Evolutionary conservation across 2,888 invertebrate species (phyloP).

Genomic region (Drosophila acutilabella): DNA sequence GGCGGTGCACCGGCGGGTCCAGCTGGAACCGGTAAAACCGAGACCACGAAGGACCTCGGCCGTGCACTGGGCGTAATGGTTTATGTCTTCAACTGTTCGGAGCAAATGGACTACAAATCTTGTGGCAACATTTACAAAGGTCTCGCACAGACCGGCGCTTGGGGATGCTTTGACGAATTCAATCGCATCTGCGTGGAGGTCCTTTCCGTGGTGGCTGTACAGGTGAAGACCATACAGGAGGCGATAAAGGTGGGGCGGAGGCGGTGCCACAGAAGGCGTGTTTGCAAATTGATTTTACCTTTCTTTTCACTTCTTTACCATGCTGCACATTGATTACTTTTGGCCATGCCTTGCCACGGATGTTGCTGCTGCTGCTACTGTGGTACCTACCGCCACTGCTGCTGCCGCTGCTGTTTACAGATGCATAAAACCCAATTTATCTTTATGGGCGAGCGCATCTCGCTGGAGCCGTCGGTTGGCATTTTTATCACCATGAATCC

Average conservation of each 20-base stretch:
- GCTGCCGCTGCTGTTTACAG: constrained; percentile 67
- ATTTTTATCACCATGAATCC: constrained; percentile 99
- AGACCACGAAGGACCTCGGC: constrained; percentile 98
- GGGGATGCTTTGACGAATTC: constrained; percentile 99
- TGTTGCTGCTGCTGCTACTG: constrained; percentile 27
- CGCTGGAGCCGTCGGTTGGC: constrained; percentile 92
- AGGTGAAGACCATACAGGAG: constrained; percentile 94
- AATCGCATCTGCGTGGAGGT: constrained; percentile 99
- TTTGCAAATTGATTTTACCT: constrained; percentile 77
- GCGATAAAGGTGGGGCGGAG: constrained; percentile 89
- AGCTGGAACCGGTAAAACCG: constrained; percentile 98
- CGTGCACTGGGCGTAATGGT: constrained; percentile 98
- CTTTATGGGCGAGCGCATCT: constrained; percentile 94
- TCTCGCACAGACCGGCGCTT: constrained; percentile 96
- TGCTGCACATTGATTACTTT: constrained; percentile 79
- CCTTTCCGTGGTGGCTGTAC: constrained; percentile 97
- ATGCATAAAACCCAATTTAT: constrained; percentile 91
- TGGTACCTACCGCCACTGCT: constrained; percentile 17
- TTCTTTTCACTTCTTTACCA: constrained; percentile 42
- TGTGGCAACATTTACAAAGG: constrained; percentile 98
- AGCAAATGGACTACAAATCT: constrained; percentile 99
- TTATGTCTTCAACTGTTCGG: constrained; percentile 98
- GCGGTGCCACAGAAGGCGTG: constrained; percentile 21
- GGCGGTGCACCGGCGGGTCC: constrained; percentile 98
- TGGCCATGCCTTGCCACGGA: constrained; percentile 28